Conservation (phyloP, 2,113 vertebrate genomes). For the Chlorodrepanis virens region DNA sequence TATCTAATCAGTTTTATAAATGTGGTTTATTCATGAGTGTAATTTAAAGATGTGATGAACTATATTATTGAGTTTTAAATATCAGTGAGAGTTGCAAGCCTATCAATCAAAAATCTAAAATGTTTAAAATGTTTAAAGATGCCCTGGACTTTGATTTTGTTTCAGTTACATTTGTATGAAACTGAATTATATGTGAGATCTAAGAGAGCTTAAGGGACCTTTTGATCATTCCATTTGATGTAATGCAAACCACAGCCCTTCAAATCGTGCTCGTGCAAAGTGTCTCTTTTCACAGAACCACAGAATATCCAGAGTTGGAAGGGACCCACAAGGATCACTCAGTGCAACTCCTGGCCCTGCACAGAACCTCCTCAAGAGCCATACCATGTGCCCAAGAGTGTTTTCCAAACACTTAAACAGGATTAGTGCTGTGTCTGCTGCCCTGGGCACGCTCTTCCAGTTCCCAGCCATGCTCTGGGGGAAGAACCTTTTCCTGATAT, state of each 20-base stretch:
- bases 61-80: neutral
- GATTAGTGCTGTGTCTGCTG: too few species aligned
- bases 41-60: neutral
- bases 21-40: neutral
- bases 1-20: neutral
- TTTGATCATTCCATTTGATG: neutral
- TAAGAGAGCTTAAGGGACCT: neutral
- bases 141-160: neutral
- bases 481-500: neutral
- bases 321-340: neutral
- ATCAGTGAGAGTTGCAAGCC: neutral
- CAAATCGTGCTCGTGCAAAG: neutral
- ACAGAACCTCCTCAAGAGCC: neutral
- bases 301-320: neutral
- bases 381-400: neutral
- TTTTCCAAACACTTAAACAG: neutral
- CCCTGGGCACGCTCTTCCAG: neutral
- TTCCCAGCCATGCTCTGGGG: accelerated
- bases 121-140: neutral
- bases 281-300: neutral
- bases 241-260: neutral
- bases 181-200: neutral
- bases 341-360: neutral
- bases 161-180: neutral
- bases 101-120: neutral